These are phyloP conservation scores for Rotaria magnacalcarata DNA, from an alignment of 2,888 invertebrate genomes.

Conservation along the genomic window DNA sequence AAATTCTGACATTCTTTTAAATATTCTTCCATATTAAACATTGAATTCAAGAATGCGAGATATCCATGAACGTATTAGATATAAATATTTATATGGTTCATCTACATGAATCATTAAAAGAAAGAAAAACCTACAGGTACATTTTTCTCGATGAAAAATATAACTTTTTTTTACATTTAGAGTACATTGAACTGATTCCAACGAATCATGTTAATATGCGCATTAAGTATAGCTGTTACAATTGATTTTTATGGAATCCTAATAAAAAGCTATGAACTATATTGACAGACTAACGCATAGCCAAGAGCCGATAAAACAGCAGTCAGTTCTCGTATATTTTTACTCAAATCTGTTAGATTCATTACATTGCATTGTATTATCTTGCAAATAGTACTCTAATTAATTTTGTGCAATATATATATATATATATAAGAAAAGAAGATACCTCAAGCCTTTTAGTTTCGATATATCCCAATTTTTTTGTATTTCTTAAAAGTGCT, in stretches of 20 bases:
- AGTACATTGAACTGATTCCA: conserved; percentile 45
- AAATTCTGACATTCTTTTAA: conserved; percentile 51
- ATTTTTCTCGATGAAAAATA: too few species aligned
- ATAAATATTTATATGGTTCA: conserved; percentile 46
- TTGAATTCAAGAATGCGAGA: conserved; percentile 50
- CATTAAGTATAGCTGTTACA: conserved; percentile 51
- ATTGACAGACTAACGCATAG: conserved; percentile 49
- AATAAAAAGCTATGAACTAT: conserved; percentile 51
- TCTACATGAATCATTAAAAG: conserved; percentile 48
- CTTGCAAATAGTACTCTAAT: conserved; percentile 47
- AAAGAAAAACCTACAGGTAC: not conserved
- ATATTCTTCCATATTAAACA: conserved; percentile 54
- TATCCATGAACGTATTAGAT: conserved; percentile 47
- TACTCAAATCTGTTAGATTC: conserved; percentile 49
- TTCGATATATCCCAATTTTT: conserved; percentile 49
- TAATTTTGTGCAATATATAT: not conserved
- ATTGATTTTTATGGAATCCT: conserved; percentile 50
- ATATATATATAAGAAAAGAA: too few species aligned
- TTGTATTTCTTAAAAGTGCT: conserved; percentile 52
- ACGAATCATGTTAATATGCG: conserved; percentile 50
- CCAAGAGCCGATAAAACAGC: conserved; percentile 52
- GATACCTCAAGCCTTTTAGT: conserved; percentile 50
- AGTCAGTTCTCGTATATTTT: conserved; percentile 50
- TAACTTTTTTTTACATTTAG: not conserved
- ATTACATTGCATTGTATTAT: conserved; percentile 51